Base-by-base conservation (phyloP, 2,113 vertebrate genomes). In the Climacteris rufus region DNA sequence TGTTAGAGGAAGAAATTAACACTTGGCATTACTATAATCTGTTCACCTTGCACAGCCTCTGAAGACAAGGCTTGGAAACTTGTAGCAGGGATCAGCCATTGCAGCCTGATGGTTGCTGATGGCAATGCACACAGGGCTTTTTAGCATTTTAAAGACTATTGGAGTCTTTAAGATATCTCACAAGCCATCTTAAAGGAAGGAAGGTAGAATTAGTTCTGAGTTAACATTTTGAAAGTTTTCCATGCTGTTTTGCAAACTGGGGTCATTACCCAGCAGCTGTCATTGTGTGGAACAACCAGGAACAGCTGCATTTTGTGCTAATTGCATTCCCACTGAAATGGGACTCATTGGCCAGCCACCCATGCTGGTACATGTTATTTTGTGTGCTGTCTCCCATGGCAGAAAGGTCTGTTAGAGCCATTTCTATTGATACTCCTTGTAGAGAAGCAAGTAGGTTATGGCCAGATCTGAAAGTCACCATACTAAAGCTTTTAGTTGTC, bases 191-290 rank as follows among this genome's bases (percentile, higher is more conserved):
- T 57, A 50, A 80, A 59, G 52, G 40, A 60, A 75, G 16, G 33
- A 84, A 63, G 13, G 11, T 83, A 90, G 45, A 81, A 69, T n/a
- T 78, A 39, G 52, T 90, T 64, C 39, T 35, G 49, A 82, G 24
- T 39, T 63, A 31, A 22, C 7, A 4, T 75, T 47, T n/a, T 68
- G 25, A 9, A 56, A 42, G 39, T 79, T 83, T 64, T 75, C 35
- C 7, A 2, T 60, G 76, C 31, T 66, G 21, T 4, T 71, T 87
- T 90, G n/a, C n/a, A 64, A 40, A 35, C 23, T 39, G 19, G 27
- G 4, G 2, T 45, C 1, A 1, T 57, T 54, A 35, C 28, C 47
- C 4, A 2, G 30, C 56, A 50, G 50, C 5, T 35, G 2, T 20
- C 11, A 1, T 52, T 45, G 15, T 42, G 14, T 77, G 68, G 35